Base-by-base conservation (phyloP, 2,888 invertebrate species). In the Cephalotes varians region DNA sequence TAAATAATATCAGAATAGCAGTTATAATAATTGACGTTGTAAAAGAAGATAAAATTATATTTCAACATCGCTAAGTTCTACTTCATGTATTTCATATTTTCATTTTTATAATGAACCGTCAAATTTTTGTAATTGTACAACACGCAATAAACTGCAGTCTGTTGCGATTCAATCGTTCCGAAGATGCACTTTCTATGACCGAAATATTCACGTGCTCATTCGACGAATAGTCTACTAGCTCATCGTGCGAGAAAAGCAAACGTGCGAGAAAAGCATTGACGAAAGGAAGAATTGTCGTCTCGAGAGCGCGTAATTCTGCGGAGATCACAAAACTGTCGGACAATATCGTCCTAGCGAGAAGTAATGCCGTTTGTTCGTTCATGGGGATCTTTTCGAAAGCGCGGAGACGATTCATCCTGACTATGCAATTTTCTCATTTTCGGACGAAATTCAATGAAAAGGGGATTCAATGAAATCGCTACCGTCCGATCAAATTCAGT, bases 381-480 rank as follows among this genome's bases (percentile, higher is more conserved):
- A 88, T 49, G 80, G 49, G n/a, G 25, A 28, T 54, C 47, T 60
- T 56, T 54, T 65, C 34, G 62, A 64, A 62, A 83, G 60, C 80
- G 37, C 65, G 58, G 51, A 58, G 51, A 21, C 83, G 72, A 88
- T 88, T 88, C 84, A 88, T 85, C 69, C 83, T 62, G 69, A 72
- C 79, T 82, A 60, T 71, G 85, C 86, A 84, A 85, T 88, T 86
- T 85, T 85, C 65, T 72, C 65, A 81, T 77, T 67, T 65, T 56
- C 25, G 12, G 25, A 12, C 6, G 7, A 21, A 49, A 54, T 71
- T 64, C 69, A 65, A 80, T 65, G 86, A 82, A 84, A 86, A 88
- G 84, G 69, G 77, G 81, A 88, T 85, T 88, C 88, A 85, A 86
- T 88, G 82, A 86, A 73, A 69, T 69, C 69, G 77, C 62, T 58